Conservation (phyloP, 2,888 invertebrate genomes). For the Drosophila recens region DNA sequence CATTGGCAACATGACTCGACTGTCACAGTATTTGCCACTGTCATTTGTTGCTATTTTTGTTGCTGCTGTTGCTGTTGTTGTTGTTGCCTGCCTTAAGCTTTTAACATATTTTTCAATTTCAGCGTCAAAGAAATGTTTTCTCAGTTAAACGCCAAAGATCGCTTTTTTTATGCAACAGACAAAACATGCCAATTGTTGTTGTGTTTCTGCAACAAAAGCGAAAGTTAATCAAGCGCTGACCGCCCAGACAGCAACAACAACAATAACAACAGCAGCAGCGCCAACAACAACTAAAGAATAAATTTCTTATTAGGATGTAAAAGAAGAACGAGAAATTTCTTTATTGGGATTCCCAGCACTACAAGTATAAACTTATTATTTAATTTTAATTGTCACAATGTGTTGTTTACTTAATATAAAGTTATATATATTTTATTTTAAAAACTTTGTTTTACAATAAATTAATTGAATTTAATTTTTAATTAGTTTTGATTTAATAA, state of each 20-base stretch:
- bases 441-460: no score
- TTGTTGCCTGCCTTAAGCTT: slow-evolving; percentile 61
- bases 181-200: slow-evolving; percentile 56
- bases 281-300: slow-evolving; percentile 28
- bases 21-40: slow-evolving; percentile 48
- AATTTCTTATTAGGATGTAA: slow-evolving; percentile 6
- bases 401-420: no score
- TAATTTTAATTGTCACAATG: no score
- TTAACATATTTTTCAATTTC: slow-evolving; percentile 74
- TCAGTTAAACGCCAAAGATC: slow-evolving; percentile 56
- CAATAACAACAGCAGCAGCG: slow-evolving; percentile 14
- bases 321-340: not conserved
- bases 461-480: no score
- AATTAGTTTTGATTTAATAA: no score
- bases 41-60: slow-evolving; percentile 44
- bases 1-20: slow-evolving; percentile 52
- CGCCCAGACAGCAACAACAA: slow-evolving; percentile 21
- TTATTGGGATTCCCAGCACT: no score
- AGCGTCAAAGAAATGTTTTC: slow-evolving; percentile 60
- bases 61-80: slow-evolving; percentile 37
- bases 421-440: no score
- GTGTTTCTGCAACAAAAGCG: slow-evolving; percentile 56
- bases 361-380: no score
- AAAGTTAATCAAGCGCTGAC: slow-evolving; percentile 51
- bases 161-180: slow-evolving; percentile 67